phyloP scores from a whole-genome alignment of 2,797 vertebrate species.

The Peromyscus melanophrys region DNA sequence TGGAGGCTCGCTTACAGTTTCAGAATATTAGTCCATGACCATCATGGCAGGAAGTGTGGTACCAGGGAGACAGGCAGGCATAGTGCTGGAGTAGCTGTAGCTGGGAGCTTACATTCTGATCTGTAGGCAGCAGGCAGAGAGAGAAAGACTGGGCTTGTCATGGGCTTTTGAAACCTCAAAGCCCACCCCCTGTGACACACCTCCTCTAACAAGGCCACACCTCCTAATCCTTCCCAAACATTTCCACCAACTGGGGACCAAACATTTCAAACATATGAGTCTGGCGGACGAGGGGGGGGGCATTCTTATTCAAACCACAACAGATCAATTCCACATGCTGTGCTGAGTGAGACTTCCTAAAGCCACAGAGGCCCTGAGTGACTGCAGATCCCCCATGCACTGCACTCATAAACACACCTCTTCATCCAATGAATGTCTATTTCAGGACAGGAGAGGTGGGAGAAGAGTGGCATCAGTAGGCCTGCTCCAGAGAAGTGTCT shows the following conservation, averaged over 20 bases:
- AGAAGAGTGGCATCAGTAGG: not conserved
- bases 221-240: not conserved
- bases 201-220: not conserved
- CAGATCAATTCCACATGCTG: not conserved
- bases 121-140: not conserved
- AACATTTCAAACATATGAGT: not conserved
- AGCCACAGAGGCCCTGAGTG: not conserved
- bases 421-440: not conserved
- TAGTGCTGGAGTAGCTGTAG: not conserved
- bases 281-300: not conserved
- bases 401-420: not conserved
- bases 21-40: not conserved
- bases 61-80: not conserved
- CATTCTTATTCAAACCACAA: not conserved
- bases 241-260: not conserved
- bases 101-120: not conserved
- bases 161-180: not conserved
- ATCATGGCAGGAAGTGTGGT: not conserved
- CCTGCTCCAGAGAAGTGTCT: slow-evolving; percentile 2
- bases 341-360: not conserved
- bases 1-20: not conserved
- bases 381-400: not conserved
- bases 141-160: not conserved
- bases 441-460: not conserved
- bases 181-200: not conserved